phyloP scores from a whole-genome alignment of 2,888 invertebrate species.

The Scaeva pyrastri region DNA sequence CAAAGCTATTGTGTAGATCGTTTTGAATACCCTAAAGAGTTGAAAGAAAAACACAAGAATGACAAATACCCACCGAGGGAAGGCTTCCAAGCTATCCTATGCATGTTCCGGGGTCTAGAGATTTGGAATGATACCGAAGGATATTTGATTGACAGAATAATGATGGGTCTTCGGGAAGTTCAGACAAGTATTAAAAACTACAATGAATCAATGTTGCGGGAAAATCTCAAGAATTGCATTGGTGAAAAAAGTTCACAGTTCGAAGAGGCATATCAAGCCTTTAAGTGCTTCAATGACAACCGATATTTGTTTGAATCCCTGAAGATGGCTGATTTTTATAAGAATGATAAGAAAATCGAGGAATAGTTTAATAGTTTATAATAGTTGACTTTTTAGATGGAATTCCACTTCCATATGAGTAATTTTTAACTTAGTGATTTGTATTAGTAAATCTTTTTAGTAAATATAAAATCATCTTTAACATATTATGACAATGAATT shows the following conservation, averaged over 20 bases:
- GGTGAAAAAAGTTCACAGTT: not conserved
- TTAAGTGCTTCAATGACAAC: constrained; percentile 37
- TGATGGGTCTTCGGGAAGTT: not conserved
- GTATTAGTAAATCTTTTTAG: too few species aligned
- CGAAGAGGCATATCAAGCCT: constrained; percentile 41
- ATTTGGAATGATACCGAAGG: constrained; percentile 12
- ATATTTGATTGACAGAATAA: not conserved
- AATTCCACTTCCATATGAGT: too few species aligned
- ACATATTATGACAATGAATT: too few species aligned
- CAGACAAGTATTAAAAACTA: not conserved
- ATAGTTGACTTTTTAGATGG: too few species aligned
- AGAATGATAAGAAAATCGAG: not conserved
- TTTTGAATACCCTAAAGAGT: not conserved
- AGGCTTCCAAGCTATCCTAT: not conserved
- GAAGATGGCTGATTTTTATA: not conserved
- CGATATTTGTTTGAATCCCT: not conserved
- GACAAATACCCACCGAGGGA: not conserved
- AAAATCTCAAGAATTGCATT: not conserved
- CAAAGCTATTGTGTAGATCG: not conserved
- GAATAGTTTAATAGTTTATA: too few species aligned
- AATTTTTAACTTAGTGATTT: too few species aligned
- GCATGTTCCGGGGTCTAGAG: not conserved
- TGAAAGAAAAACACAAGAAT: not conserved
- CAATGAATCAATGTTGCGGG: not conserved
- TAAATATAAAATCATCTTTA: too few species aligned